Base-by-base conservation (phyloP, 2,113 vertebrate genomes). In the Dendropsophus ebraccatus region DNA sequence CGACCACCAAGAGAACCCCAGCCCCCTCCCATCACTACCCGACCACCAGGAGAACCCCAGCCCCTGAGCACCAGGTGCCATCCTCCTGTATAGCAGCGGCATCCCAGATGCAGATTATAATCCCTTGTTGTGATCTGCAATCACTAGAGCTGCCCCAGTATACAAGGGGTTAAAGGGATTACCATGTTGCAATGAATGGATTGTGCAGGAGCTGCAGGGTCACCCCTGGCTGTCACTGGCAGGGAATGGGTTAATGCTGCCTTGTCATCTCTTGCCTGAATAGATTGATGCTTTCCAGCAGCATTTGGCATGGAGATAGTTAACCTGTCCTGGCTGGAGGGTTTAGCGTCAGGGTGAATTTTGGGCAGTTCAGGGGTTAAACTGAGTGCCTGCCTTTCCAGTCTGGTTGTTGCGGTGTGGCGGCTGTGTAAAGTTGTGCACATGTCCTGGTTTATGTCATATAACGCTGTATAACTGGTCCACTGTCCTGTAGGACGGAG, bases 331-430 rank as follows among this genome's bases (percentile, higher is more conserved):
- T 6, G 14, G 50, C 75, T 0, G 19, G n/a, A n/a, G n/a, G n/a
- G n/a, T n/a, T n/a, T 12, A 10, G 54, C 23, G 2, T 70, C 7
- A 10, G 69, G 50, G 49, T 1, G 12, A 19, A 41, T 19, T 58
- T 3, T n/a, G n/a, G n/a, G n/a, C n/a, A n/a, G n/a, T n/a, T n/a
- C n/a, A 35, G 49, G 49, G 74, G 49, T 77, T 77, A 77, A 37
- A 0, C n/a, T n/a, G n/a, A n/a, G 12, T 30, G 7, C 6, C 37
- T 13, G 70, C 35, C 2, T n/a, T n/a, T n/a, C n/a, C n/a, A n/a
- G n/a, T n/a, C 72, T 74, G 72, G 72, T 49, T 47, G n/a, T 45
- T 21, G 41, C 4, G 37, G 65, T 69, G 32, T 45, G 49, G 12
- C 52, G 17, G 11, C 76, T 1, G 19, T 79, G 50, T 54, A 54